Evolutionary conservation across 30 jellyfish, hydroid and myxozoan genomes (phyloP), one percentile per base, ranked within the genome.

Genomic region (Pseudorhiza aurosa): DNA sequence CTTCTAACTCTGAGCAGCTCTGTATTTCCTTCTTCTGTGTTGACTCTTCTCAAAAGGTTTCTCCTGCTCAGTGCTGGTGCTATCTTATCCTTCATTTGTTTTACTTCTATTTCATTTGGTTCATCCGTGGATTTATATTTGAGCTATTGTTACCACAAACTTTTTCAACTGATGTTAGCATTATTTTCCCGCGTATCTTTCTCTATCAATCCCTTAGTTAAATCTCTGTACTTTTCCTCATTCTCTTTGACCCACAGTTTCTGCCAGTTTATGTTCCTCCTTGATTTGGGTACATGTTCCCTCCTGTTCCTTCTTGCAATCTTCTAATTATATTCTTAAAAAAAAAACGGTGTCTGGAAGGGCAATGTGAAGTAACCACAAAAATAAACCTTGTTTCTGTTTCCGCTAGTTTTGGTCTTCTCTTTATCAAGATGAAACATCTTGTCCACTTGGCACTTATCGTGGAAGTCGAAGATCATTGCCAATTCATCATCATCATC

Each of bases 241-340:
- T 46, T 46, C 19, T 46, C 60, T 46, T 46, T 46, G 60, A 14
- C 19, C 60, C 19, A 46, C 0, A 46, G 19, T 2, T 46, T 46
- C 60, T 46, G 60, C 60, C 60, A 46, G 60, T 46, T 46, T 46
- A 15, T 40, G 53, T 40, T 40, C 53, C 53, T 40, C 53, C 53
- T 7, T 40, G 53, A 15, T 40, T 0, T 40, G n/a, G n/a, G n/a
- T n/a, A n/a, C n/a, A n/a, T n/a, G n/a, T n/a, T n/a, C n/a, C n/a
- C n/a, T n/a, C n/a, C n/a, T n/a, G n/a, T n/a, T n/a, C n/a, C n/a
- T n/a, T n/a, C n/a, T n/a, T n/a, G n/a, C n/a, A n/a, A n/a, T n/a
- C n/a, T n/a, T n/a, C n/a, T n/a, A n/a, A n/a, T n/a, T n/a, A n/a
- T n/a, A n/a, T n/a, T n/a, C n/a, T n/a, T n/a, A n/a, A n/a, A n/a